phyloP scores from a whole-genome alignment of 2,888 invertebrate genomes.

The Exocentrus adspersus region DNA sequence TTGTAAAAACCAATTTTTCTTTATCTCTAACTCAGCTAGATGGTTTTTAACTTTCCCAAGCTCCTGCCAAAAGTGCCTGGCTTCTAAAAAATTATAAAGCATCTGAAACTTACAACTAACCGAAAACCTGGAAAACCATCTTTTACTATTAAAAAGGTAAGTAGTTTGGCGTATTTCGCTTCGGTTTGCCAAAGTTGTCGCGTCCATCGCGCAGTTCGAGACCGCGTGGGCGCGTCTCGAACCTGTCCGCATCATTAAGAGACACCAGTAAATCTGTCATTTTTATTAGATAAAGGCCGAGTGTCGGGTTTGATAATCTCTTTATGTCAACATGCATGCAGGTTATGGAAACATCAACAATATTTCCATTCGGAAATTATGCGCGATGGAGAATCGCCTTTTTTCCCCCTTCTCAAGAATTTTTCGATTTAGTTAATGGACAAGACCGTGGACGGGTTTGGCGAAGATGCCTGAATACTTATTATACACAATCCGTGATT shows the following conservation, averaged over 20 bases:
- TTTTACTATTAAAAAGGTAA: too few relatives aligned
- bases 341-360: slow-evolving; percentile 32
- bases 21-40: too few relatives aligned
- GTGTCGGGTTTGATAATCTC: slow-evolving; percentile 45
- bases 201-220: too few relatives aligned
- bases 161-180: too few relatives aligned
- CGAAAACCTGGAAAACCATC: too few relatives aligned
- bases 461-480: slow-evolving; percentile 2
- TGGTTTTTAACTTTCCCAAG: too few relatives aligned
- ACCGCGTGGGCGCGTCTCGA: slow-evolving; percentile 51
- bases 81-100: too few relatives aligned
- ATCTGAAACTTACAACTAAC: too few relatives aligned
- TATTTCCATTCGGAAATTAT: slow-evolving; percentile 24
- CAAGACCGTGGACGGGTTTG: neutral
- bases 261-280: slow-evolving; percentile 58
- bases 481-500: too few relatives aligned
- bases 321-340: slow-evolving; percentile 36
- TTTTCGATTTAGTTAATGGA: slow-evolving; percentile 16
- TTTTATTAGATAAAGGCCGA: slow-evolving; percentile 55
- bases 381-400: neutral
- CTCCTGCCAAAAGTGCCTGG: too few relatives aligned
- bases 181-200: too few relatives aligned
- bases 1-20: too few relatives aligned
- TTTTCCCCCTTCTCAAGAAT: neutral
- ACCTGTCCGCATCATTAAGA: slow-evolving; percentile 56